Evolutionary conservation across 2,797 vertebrate species (phyloP).

Genomic region (Galaxias olidus): DNA sequence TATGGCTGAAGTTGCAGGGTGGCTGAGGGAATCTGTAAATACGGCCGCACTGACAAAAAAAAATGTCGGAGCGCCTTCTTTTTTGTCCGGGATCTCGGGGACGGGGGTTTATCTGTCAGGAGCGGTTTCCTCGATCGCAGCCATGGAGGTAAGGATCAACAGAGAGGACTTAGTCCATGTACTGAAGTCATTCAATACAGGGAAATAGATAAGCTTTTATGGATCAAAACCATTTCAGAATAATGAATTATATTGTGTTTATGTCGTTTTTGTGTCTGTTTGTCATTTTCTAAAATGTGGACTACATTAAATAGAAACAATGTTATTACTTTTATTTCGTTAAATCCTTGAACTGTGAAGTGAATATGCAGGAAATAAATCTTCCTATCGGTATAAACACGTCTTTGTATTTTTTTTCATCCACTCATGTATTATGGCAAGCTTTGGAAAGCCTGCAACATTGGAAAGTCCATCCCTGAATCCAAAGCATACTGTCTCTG

Average conservation of each 20-base stretch:
- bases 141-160: neutral
- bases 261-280: neutral
- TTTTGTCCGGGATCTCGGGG: conserved; percentile 56
- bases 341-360: too few relatives aligned
- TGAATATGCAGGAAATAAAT: too few relatives aligned
- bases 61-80: conserved; percentile 66
- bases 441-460: too few relatives aligned
- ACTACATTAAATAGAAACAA: too few relatives aligned
- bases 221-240: too few relatives aligned
- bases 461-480: neutral
- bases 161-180: too few relatives aligned
- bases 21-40: conserved; percentile 74
- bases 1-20: conserved; percentile 76
- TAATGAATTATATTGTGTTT: conserved; percentile 8
- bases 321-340: too few relatives aligned
- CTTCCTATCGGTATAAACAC: too few relatives aligned
- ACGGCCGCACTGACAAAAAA: conserved; percentile 67
- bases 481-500: neutral
- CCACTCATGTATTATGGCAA: too few relatives aligned
- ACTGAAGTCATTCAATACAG: conserved; percentile 1
- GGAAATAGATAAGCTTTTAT: conserved; percentile 4
- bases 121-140: conserved; percentile 59
- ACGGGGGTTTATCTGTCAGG: conserved; percentile 66
- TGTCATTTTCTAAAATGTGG: neutral
- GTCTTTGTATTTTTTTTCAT: too few relatives aligned